A percentile compares a stretch with the other conserved stretches of the same genome.
These are phyloP conservation scores for Porites australiensis DNA, from an alignment of 64 coral and sea anemone species.

Conservation along the genomic window DNA sequence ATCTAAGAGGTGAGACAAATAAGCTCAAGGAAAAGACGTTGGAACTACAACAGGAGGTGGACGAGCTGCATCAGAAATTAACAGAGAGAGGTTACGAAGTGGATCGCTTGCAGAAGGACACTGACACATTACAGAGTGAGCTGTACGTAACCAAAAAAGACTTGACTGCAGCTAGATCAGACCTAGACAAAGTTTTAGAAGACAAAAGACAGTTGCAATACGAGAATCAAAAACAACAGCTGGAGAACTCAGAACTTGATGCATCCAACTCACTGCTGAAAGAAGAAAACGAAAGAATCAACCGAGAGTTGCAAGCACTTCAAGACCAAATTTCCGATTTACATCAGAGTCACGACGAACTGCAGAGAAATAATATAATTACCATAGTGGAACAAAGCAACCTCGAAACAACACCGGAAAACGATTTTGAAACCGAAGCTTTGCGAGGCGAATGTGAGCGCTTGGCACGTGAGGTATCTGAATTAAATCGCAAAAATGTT, in stretches of 20 bases:
- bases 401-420: conserved; percentile 52
- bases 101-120: conserved; percentile 80
- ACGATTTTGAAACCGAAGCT: conserved; percentile 78
- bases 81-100: conserved; percentile 67
- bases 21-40: conserved; percentile 78
- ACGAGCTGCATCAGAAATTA: conserved; percentile 65
- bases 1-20: conserved; percentile 86
- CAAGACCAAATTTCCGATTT: conserved; percentile 82
- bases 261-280: conserved; percentile 66
- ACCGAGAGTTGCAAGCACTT: conserved; percentile 54
- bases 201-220: conserved; percentile 73
- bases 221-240: conserved; percentile 71
- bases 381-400: conserved; percentile 18
- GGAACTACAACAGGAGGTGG: conserved; percentile 76
- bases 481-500: conserved; percentile 77
- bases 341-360: conserved; percentile 36
- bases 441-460: conserved; percentile 85
- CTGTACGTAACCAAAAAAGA: conserved; percentile 70
- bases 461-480: conserved; percentile 76
- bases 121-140: conserved; percentile 57
- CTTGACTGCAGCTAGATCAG: conserved; percentile 33
- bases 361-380: conserved; percentile 63
- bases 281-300: conserved; percentile 90
- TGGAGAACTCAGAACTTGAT: conserved; percentile 80
- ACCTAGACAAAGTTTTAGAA: conserved; percentile 61